Conservation (phyloP, 2,797 vertebrate species). For the Sebastiscus tertius region DNA sequence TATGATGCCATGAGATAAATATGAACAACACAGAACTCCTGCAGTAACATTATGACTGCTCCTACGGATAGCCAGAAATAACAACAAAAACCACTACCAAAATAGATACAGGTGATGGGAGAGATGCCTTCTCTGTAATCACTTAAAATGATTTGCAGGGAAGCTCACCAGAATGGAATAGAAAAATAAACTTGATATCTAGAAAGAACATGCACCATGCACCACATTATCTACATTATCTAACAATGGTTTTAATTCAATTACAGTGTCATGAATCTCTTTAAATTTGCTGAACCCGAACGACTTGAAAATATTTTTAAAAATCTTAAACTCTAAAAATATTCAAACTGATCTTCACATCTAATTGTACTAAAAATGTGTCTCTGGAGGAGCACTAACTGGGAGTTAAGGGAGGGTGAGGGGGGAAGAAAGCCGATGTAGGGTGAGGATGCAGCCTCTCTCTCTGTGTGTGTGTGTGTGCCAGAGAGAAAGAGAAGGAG, state of each 20-base stretch:
- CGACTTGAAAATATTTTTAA: not conserved
- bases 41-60: not conserved
- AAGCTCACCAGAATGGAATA: not conserved
- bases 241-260: not conserved
- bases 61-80: not conserved
- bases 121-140: not conserved
- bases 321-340: not conserved
- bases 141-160: not conserved
- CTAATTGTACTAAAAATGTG: not conserved
- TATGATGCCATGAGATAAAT: constrained; percentile 4
- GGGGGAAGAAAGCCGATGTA: constrained; percentile 17
- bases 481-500: constrained; percentile 34
- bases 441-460: constrained; percentile 31
- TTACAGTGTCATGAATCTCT: not conserved
- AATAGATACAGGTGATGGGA: not conserved
- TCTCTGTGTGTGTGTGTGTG: constrained; percentile 39
- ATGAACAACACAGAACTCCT: not conserved
- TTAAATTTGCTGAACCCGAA: not conserved
- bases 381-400: not conserved
- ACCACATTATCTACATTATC: not conserved
- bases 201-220: not conserved
- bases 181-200: not conserved
- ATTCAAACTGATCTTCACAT: not conserved
- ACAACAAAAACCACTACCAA: not conserved
- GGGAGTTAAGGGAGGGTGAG: not conserved